Percentiles rank a stretch among this genome's conserved stretches.
Conservation (phyloP, 23 tunicate species). For the Trididemnum clinides region DNA sequence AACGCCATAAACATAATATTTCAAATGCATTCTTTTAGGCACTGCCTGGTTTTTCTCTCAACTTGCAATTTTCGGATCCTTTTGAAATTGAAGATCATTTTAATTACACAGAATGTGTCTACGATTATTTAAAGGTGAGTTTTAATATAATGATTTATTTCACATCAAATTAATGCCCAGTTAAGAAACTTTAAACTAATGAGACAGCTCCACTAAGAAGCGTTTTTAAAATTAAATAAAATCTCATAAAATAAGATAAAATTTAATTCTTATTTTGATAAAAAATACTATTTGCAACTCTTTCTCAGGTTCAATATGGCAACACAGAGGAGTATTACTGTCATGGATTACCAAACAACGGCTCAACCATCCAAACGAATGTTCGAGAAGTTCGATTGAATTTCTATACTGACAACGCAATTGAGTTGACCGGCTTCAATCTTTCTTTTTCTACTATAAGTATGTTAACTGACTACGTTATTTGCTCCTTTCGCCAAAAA, state of each 20-base stretch:
- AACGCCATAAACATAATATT: too few species aligned
- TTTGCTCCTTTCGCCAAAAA: too few species aligned
- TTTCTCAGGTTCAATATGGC: conserved; percentile 42
- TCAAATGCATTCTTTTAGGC: too few species aligned
- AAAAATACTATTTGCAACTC: too few species aligned
- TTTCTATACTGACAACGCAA: conserved; percentile 64
- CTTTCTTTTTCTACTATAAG: conserved; percentile 41
- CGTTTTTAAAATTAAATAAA: too few species aligned
- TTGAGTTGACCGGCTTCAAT: conserved; percentile 61
- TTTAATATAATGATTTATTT: too few species aligned
- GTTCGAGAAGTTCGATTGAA: conserved; percentile 31
- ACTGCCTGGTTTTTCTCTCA: conserved; percentile 43
- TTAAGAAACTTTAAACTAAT: too few species aligned
- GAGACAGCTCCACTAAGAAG: too few species aligned
- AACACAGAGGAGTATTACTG: conserved; percentile 19
- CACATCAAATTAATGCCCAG: too few species aligned
- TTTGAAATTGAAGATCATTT: conserved; percentile 64
- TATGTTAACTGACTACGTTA: conserved; percentile 34
- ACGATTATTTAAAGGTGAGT: conserved; percentile 69
- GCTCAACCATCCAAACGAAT: conserved; percentile 18
- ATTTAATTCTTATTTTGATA: too few species aligned
- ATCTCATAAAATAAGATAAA: too few species aligned
- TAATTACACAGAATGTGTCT: conserved; percentile 54
- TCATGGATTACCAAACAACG: conserved; percentile 36
- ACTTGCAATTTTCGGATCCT: conserved; percentile 22